Base-by-base conservation (phyloP, 2,888 invertebrate species). In the Brachyopa scutellaris region DNA sequence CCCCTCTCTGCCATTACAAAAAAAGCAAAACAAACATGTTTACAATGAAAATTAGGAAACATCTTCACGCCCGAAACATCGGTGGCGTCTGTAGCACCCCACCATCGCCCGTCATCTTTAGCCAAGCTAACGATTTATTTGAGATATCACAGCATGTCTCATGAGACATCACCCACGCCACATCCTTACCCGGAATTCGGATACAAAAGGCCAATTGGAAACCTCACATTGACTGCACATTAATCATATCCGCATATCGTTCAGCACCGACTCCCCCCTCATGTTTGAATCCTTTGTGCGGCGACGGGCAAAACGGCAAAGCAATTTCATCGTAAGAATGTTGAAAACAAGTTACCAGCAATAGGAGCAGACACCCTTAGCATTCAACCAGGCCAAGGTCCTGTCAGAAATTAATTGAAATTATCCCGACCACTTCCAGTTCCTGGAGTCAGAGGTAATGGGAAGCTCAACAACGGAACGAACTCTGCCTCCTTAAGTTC, bases 321-420 rank as follows among this genome's bases (percentile, higher is more conserved):
- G 47, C 64, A 64, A 64, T 64, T 64, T 45, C 36, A 49, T 29
- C 19, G 13, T 9, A 15, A 26, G 7, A 55, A 47, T 45, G 38
- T 40, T 17, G 59, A 51, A 67, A 67, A 42, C 59, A 76, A 76
- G 67, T 33, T 66, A 40, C 26, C 51, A 59, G 51, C 38, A 40
- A 49, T 42, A 29, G 61, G 40, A 47, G 47, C 23, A 36, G 47
- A 26, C n/a, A 36, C 57, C 51, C 36, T n/a, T 57, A 36, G 11
- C 57, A 38, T 57, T 45, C 40, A 49, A 55, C 31, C 23, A 57
- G n/a, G 17, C 55, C 40, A 70, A 31, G 61, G 53, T 61, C 53
- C 53, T 69, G 69, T 47, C 49, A 70, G 61, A 70, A 77, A 77
- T 70, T 77, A 77, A 77, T 77, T 77, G 77, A 70, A 77, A 77